phyloP scores from a whole-genome alignment of 2,797 vertebrate genomes.

The Graptemys geographica region DNA sequence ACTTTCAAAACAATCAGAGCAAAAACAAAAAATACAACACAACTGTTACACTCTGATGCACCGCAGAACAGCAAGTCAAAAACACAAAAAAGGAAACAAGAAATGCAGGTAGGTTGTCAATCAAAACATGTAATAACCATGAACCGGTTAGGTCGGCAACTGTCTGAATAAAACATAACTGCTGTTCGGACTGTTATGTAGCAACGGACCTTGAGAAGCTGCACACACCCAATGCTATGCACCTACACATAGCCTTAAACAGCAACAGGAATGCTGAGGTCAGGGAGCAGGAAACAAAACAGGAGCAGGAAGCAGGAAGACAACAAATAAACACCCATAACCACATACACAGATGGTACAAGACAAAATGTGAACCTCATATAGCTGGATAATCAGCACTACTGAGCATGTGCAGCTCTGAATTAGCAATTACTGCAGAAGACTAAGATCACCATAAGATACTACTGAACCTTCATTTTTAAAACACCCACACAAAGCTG shows the following conservation, averaged over 20 bases:
- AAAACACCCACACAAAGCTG: constrained; percentile 14
- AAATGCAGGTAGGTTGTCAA: neutral
- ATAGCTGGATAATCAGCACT: neutral
- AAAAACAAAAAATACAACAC: constrained; percentile 45
- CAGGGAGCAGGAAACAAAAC: too few relatives aligned
- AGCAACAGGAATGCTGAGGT: too few relatives aligned
- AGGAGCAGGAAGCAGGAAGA: neutral
- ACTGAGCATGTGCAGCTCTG: constrained; percentile 40
- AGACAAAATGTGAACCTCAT: constrained; percentile 6
- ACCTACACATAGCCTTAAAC: neutral
- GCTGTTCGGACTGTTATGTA: neutral
- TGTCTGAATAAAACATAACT: neutral
- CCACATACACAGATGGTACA: constrained; percentile 30
- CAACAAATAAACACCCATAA: neutral
- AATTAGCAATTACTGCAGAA: constrained; percentile 40
- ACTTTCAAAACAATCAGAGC: constrained; percentile 70
- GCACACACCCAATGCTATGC: neutral
- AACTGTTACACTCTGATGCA: neutral
- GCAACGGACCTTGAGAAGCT: neutral
- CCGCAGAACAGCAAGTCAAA: neutral
- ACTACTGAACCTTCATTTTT: constrained; percentile 36
- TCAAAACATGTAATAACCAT: neutral
- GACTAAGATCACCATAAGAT: neutral
- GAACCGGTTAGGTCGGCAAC: neutral
- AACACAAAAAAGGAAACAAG: neutral